These are phyloP conservation scores for Syndactyla subalaris DNA, from an alignment of 2,797 vertebrate species.

Conservation along the genomic window DNA sequence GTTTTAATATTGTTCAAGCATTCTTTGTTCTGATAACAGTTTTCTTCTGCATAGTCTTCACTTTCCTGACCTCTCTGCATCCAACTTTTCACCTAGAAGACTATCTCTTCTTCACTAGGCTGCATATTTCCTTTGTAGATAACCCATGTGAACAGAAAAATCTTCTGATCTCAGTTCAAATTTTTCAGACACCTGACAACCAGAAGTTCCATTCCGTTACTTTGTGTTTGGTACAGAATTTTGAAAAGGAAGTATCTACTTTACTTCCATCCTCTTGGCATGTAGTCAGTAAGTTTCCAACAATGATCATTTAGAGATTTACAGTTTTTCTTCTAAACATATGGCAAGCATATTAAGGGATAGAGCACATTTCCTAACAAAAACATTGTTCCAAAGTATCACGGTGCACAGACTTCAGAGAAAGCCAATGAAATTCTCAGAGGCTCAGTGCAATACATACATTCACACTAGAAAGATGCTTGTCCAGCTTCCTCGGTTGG, in stretches of 20 bases:
- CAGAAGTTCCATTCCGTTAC: not conserved
- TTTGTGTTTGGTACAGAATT: not conserved
- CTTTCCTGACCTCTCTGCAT: not conserved
- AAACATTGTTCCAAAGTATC: not conserved
- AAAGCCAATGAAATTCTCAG: not conserved
- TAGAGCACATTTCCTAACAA: not conserved
- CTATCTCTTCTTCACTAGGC: not conserved
- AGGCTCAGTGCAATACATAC: not conserved
- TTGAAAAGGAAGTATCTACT: not conserved
- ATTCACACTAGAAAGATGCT: not conserved
- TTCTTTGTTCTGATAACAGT: not conserved
- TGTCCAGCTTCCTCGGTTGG: not conserved
- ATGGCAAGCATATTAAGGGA: not conserved
- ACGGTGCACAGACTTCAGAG: not conserved
- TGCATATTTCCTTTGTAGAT: not conserved
- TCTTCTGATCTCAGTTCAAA: not conserved
- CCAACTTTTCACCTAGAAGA: not conserved
- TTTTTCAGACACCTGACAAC: conserved; percentile 8
- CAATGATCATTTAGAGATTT: not conserved
- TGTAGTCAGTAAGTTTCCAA: not conserved
- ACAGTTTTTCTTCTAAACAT: not conserved
- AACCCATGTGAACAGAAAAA: not conserved
- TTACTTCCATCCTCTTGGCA: not conserved
- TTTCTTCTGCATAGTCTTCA: not conserved
- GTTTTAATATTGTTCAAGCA: not conserved